A percentile compares a stretch with the other conserved stretches of the same genome.
Conservation (phyloP, 2,888 invertebrate species). For the Cephus pulcher region DNA sequence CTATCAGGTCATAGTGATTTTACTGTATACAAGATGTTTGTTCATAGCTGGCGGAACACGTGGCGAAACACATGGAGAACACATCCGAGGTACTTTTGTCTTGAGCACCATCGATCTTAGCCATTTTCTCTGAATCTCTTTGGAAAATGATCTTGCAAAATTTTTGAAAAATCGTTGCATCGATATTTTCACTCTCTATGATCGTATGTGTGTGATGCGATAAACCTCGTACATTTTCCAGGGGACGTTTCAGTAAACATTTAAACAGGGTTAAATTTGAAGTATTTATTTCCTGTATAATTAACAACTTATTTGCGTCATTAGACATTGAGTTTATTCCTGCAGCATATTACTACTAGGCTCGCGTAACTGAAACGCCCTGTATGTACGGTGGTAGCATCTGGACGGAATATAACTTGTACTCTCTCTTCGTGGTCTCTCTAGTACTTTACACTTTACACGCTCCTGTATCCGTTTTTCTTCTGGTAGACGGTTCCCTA, state of each 20-base stretch:
- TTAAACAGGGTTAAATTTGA: too few relatives aligned
- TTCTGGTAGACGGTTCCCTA: neutral
- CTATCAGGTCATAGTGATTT: constrained; percentile 51
- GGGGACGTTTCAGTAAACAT: neutral
- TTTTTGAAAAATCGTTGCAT: neutral
- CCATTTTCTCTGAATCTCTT: constrained; percentile 11
- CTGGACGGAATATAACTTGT: neutral
- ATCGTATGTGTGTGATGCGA: neutral
- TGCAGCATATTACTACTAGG: neutral
- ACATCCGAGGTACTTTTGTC: constrained; percentile 54
- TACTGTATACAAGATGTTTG: constrained; percentile 59
- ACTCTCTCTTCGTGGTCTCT: neutral
- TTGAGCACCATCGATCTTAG: constrained; percentile 13
- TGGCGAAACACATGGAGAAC: constrained; percentile 61
- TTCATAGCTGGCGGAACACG: constrained; percentile 62
- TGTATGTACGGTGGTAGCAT: neutral
- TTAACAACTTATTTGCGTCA: too few relatives aligned
- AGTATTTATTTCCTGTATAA: too few relatives aligned
- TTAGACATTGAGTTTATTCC: neutral
- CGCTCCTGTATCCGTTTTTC: neutral
- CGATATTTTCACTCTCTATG: neutral
- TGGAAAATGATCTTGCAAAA: neutral
- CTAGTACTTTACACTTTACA: neutral
- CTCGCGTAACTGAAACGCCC: neutral
- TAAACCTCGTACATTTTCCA: neutral